These are phyloP conservation scores for Ia io DNA, from an alignment of 2,113 vertebrate species.

Conservation along the genomic window DNA sequence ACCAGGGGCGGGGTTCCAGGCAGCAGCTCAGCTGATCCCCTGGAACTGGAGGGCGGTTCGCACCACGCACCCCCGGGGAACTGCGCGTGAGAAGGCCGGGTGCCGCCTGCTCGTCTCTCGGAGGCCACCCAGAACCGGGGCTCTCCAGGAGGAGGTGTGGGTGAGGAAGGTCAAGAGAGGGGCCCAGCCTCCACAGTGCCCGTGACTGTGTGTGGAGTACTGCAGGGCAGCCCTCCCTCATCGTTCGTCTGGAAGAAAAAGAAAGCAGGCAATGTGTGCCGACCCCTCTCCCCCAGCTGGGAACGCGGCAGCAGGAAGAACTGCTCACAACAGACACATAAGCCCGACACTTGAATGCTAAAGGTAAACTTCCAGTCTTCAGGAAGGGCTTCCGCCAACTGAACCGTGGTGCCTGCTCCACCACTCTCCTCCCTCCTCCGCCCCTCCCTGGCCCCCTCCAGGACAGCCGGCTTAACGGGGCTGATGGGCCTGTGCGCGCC, in stretches of 20 bases:
- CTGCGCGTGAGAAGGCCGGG: not conserved
- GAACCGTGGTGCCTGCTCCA: constrained; percentile 71
- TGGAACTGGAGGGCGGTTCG: not conserved
- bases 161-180: not conserved
- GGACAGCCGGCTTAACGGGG: constrained; percentile 59
- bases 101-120: not conserved
- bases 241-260: constrained; percentile 9
- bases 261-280: constrained; percentile 65
- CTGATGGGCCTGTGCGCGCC: constrained; percentile 58
- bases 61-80: not conserved
- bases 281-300: constrained; percentile 76
- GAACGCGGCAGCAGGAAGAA: constrained; percentile 79
- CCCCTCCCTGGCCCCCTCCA: constrained; percentile 32
- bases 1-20: not conserved
- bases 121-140: not conserved
- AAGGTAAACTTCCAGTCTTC: constrained; percentile 85
- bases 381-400: constrained; percentile 81
- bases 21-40: not conserved
- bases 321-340: constrained; percentile 81
- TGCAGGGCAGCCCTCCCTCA: not conserved
- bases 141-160: not conserved
- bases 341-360: constrained; percentile 84
- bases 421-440: constrained; percentile 59
- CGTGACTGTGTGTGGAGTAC: not conserved
- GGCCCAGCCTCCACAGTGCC: not conserved